Conservation (phyloP, 2,113 vertebrate genomes). For the Blennius ocellaris region DNA sequence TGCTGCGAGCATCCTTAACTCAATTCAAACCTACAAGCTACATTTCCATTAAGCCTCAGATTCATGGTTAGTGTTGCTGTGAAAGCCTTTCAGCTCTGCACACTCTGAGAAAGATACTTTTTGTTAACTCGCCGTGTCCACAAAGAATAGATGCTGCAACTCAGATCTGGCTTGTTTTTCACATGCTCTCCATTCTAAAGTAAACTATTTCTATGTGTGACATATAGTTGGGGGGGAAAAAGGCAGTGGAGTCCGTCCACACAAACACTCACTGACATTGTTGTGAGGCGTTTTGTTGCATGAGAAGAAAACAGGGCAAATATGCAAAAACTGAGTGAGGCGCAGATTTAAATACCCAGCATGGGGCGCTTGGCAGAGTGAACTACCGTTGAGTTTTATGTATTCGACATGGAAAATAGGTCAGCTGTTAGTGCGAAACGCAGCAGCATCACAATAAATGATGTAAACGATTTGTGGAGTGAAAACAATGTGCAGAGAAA, state of each 20-base stretch:
- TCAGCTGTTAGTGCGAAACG: slow-evolving; percentile 67
- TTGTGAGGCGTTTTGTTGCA: slow-evolving; percentile 17
- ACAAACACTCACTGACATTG: neutral
- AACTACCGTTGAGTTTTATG: slow-evolving; percentile 48
- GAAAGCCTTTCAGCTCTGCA: slow-evolving; percentile 18
- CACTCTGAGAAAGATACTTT: slow-evolving; percentile 18
- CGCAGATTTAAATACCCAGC: slow-evolving; percentile 48
- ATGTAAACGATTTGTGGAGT: neutral
- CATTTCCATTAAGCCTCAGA: slow-evolving; percentile 30
- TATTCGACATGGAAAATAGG: slow-evolving; percentile 67
- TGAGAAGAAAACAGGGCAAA: slow-evolving; percentile 25
- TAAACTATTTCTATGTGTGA: neutral
- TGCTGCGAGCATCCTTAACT: slow-evolving; percentile 26
- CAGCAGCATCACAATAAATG: slow-evolving; percentile 35
- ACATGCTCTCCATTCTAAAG: neutral
- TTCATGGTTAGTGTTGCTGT: slow-evolving; percentile 32
- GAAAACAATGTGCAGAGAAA: slow-evolving; percentile 36
- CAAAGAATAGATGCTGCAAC: neutral
- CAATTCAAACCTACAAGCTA: slow-evolving; percentile 20
- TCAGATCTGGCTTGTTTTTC: neutral
- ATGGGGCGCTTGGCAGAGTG: slow-evolving; percentile 44
- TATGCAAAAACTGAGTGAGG: slow-evolving; percentile 4
- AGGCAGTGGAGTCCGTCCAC: neutral
- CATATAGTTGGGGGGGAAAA: neutral
- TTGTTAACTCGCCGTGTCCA: neutral